Evolutionary conservation across 1,140 invertebrate species (phyloP), one percentile per base, ranked within the genome.

Genomic region (Trichonephila clavipes): DNA sequence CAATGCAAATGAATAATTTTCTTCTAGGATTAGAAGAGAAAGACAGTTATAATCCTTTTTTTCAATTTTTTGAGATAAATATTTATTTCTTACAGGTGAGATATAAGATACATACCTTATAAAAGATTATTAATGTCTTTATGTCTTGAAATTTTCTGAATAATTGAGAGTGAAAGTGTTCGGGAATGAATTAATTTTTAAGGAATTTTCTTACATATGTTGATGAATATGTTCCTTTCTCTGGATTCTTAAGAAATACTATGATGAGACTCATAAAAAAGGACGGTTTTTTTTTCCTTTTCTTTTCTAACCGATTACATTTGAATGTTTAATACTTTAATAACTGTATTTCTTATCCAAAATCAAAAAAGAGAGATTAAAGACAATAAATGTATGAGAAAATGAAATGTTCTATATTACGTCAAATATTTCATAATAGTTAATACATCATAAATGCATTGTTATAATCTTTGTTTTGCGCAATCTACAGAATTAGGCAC

Each of bases 121-220:
- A 12, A 24, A 59, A 83, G 51, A 58, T 83, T 59, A 58, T 58
- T n/a, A 83, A 83, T 59, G 51, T 83, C 21, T 83, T 83, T 83
- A 58, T 83, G 34, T 34, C 16, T 59, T 24, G n/a, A 21, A 83
- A n/a, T 58, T 44, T 12, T 7, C 19, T 21, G 51, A 59, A 21
- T n/a, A 59, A 19, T 58, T 58, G 40, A 34, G 51, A 34, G 51
- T 24, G 44, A 58, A 44, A 83, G 21, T 59, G 21, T 12, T 8
- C n/a, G 51, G n/a, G 24, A 59, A 16, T 83, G 59, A 59, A 83
- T 83, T 58, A 83, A n/a, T 24, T 6, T 83, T 59, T 58, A 28
- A 58, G 10, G 58, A 18, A 51, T n/a, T 14, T 1, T 44, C 51
- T 82, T 82, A 58, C 19, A 21, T 21, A 44, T 77, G 34, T 18